Evolutionary conservation across 2,888 invertebrate species (phyloP), one percentile per base, ranked within the genome.

Genomic region (Seladonia tumulorum): DNA sequence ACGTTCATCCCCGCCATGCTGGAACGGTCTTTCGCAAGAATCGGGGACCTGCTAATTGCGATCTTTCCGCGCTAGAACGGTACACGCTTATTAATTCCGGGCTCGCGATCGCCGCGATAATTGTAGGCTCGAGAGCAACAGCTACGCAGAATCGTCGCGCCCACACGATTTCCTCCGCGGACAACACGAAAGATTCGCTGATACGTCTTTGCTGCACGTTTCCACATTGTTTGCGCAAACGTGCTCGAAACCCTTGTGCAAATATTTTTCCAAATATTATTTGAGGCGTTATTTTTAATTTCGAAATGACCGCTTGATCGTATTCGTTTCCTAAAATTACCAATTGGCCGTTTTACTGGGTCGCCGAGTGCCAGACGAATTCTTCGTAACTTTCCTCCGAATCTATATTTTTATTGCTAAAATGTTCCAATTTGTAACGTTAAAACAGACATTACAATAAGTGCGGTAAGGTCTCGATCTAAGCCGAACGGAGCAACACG

Each of bases 11-110:
- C 10, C 39, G 22, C 35, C 22, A 10, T 29, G 68, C 60, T 25
- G 73, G 60, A 68, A 53, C 66, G 66, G 29, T 29, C 81, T 88
- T 85, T 90, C 84, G 84, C 87, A 88, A 86, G 80, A 60, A 66
- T 70, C 78, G 35, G 47, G 63, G 29, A 18, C 78, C 53, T 60
- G 76, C 79, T 90, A 90, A 90, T 90, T 87, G 83, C 84, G 82
- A 76, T 49, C 75, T 70, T 74, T 70, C 71, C 29, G 68, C 76
- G 53, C 18, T 66, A 49, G 81, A 49, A 35, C 53, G 35, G 57
- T 78, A 63, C 72, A 22, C 76, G 77, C 75, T 77, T 86, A 87
- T 88, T 83, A 86, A 86, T 87, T 82, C 63, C 70, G 29, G 66
- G 76, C 70, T 42, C 76, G 66, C 79, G n/a, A 25, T 47, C 57